Conservation (phyloP, 2,113 vertebrate genomes). For the Odontesthes bonariensis region DNA sequence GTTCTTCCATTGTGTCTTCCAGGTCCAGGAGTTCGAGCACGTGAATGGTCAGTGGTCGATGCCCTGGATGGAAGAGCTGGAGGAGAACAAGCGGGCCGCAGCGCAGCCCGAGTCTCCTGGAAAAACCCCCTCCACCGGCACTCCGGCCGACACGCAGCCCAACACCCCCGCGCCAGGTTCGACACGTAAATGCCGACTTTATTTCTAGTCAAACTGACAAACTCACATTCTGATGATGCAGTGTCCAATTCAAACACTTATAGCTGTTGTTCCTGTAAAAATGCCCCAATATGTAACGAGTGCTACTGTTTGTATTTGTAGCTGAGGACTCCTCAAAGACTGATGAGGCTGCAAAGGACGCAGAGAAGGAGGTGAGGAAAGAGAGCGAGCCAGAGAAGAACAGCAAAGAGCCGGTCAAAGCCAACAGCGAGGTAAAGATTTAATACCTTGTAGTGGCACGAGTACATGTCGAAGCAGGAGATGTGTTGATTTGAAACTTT, state of each 20-base stretch:
- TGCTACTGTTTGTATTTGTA: constrained; percentile 15
- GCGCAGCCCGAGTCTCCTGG: constrained; percentile 82
- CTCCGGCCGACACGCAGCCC: constrained; percentile 94
- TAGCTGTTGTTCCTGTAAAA: too few relatives aligned
- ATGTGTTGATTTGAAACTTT: rapidly evolving
- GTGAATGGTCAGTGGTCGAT: constrained; percentile 98
- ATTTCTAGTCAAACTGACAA: too few relatives aligned
- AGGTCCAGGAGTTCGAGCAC: constrained; percentile 98
- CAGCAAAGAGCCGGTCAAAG: constrained; percentile 69
- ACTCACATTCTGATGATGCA: too few relatives aligned
- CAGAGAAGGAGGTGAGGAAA: constrained; percentile 79
- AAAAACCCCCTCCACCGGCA: constrained; percentile 88
- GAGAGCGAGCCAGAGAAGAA: constrained; percentile 78
- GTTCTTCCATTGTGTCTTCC: background rate
- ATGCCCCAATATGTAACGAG: background rate
- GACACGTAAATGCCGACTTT: background rate
- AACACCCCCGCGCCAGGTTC: constrained; percentile 92
- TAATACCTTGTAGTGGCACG: background rate
- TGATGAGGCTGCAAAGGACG: constrained; percentile 73
- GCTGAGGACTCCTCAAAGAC: constrained; percentile 75
- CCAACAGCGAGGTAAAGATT: constrained; percentile 67
- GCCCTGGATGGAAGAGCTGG: constrained; percentile 96
- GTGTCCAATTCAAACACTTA: too few relatives aligned
- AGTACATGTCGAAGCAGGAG: background rate
- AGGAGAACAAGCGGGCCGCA: constrained; percentile 90